These are phyloP conservation scores for Pseudochaenichthys georgianus DNA, from an alignment of 2,797 vertebrate genomes.

Conservation along the genomic window DNA sequence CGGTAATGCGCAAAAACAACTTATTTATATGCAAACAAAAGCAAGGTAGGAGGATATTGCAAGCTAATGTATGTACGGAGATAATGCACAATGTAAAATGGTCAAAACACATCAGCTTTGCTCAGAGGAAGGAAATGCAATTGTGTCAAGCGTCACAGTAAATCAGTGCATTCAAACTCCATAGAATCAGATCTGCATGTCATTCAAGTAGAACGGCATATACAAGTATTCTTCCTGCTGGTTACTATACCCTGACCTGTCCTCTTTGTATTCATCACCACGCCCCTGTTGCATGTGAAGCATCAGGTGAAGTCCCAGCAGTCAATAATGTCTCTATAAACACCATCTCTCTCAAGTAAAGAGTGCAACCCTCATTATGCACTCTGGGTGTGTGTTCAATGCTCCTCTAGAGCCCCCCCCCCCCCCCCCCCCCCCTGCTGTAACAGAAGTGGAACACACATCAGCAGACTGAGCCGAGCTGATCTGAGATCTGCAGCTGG, in stretches of 20 bases:
- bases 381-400: conserved; percentile 52
- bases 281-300: background rate
- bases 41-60: background rate
- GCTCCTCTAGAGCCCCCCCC: conserved; percentile 49
- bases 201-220: background rate
- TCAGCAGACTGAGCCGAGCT: conserved; percentile 25
- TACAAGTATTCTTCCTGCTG: too few species aligned
- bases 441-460: conserved; percentile 18
- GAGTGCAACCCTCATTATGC: conserved; percentile 58
- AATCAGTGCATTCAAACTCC: background rate
- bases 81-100: background rate
- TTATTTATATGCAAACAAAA: background rate
- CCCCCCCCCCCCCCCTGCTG: conserved; percentile 18
- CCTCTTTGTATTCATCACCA: too few species aligned
- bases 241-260: too few species aligned
- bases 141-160: background rate
- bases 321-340: conserved; percentile 49
- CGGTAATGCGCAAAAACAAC: background rate
- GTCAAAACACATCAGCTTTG: background rate
- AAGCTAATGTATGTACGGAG: background rate
- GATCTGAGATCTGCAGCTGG: background rate
- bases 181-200: background rate
- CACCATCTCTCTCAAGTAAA: conserved; percentile 56
- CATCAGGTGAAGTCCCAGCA: conserved; percentile 26
- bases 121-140: background rate